Percentiles rank a stretch among this genome's conserved stretches.
phyloP scores from a whole-genome alignment of 2,888 invertebrate genomes.

The Sphaerophoria rueppellii region DNA sequence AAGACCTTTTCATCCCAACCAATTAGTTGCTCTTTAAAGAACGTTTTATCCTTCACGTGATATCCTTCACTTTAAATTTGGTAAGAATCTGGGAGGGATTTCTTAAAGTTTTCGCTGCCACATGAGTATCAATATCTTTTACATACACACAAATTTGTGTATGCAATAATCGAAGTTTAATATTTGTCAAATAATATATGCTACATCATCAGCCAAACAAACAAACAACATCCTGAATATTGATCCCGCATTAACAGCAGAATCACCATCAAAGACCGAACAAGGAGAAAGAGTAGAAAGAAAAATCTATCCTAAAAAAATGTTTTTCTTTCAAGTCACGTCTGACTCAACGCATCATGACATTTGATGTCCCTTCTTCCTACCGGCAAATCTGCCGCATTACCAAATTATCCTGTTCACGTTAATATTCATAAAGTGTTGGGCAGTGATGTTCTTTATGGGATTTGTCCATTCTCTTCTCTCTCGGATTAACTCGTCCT shows the following conservation, averaged over 20 bases:
- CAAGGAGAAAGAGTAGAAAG: conserved; percentile 1
- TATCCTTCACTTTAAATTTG: not conserved
- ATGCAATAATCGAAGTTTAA: conserved; percentile 21
- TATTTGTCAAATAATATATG: conserved; percentile 19
- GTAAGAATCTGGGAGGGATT: not conserved
- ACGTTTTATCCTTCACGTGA: conserved; percentile 1
- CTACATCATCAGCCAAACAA: not conserved
- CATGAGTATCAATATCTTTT: conserved; percentile 6
- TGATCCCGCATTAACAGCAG: not conserved
- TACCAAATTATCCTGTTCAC: conserved; percentile 48
- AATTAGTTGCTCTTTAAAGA: conserved; percentile 31
- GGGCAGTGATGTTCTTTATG: conserved; percentile 55
- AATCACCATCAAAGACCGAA: not conserved
- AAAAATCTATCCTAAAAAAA: conserved; percentile 3
- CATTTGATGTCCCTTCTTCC: conserved; percentile 54
- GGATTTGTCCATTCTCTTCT: conserved; percentile 52
- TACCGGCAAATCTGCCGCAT: conserved; percentile 39
- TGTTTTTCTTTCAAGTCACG: conserved; percentile 51
- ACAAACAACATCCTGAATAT: conserved; percentile 30
- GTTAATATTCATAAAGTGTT: conserved; percentile 67
- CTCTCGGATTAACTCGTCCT: conserved; percentile 50
- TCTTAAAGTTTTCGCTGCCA: conserved; percentile 8
- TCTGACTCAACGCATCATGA: conserved; percentile 54
- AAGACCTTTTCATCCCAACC: not conserved
- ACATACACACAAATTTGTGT: not conserved